Evolutionary conservation across 92 coral and sea anemone species (phyloP), one percentile per base, ranked within the genome.

Genomic region (Micromussa lordhowensis): DNA sequence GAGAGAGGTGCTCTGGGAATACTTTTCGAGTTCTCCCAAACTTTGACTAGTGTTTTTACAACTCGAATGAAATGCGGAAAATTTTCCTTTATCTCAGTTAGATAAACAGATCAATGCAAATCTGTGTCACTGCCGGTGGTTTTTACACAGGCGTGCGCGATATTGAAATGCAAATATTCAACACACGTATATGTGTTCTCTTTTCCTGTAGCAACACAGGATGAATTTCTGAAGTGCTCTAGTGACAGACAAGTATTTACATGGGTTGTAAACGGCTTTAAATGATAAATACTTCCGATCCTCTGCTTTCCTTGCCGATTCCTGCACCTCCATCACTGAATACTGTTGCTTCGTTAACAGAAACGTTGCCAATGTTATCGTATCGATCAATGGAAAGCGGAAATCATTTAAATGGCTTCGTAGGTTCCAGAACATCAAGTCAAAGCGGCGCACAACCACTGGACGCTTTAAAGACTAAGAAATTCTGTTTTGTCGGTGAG

Each of bases 351-450:
- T 64, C 70, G 8, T 54, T 59, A 72, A 35, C 26, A 34, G 13
- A 34, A 34, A 17, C 77, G 24, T 6, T 72, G 22, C 77, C 77
- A 0, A 34, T 51, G 36, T 29, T 70, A 68, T 69, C 38, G 36
- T 29, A 10, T 12, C 80, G n/a, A 14, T 19, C 87, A 21, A 3
- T 10, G 8, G 68, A 28, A 61, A 83, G n/a, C 80, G 87, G 87
- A 83, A 83, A 73, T 72, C 70, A 53, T 30, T 70, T 19, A 21
- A 83, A 83, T 17, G 79, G 78, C 66, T 83, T 69, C 48, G 26
- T 69, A 35, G 38, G 77, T 72, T 72, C 77, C 51, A 32, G 48
- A 72, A 32, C n/a, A 35, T 71, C 49, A 19, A 34, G 11, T 35
- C 48, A 72, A 49, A 34, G 40, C 48, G 4, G 48, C 17, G 19